These are phyloP conservation scores for Lasioglossum calceatum DNA, from an alignment of 2,888 invertebrate genomes.

Conservation along the genomic window DNA sequence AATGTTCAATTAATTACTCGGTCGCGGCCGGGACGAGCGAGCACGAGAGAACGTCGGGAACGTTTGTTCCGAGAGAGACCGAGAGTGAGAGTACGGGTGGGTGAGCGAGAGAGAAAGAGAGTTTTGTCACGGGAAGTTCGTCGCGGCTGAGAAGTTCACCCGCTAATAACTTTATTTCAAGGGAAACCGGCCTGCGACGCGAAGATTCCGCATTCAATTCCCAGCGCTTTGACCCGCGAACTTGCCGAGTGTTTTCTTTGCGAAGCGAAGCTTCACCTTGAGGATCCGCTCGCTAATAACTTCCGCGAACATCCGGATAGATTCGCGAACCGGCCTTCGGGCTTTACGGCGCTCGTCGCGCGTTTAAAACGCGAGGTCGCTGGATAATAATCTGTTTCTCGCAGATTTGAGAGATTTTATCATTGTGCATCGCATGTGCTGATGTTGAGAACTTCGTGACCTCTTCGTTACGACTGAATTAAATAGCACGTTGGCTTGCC, in stretches of 20 bases:
- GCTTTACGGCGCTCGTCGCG: no score
- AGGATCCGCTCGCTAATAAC: background rate
- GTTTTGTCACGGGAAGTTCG: background rate
- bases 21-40: background rate
- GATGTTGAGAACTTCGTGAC: background rate
- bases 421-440: background rate
- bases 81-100: background rate
- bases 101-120: background rate
- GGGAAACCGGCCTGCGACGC: background rate
- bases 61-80: background rate
- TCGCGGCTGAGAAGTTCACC: background rate
- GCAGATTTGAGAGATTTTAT: background rate
- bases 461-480: no score
- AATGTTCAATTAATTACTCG: constrained; percentile 50
- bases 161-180: constrained; percentile 20
- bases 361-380: background rate
- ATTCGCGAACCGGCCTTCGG: no score
- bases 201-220: background rate
- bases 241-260: background rate
- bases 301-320: no score
- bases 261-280: background rate
- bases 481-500: no score
- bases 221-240: background rate
- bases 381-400: background rate
- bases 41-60: background rate